Percentiles rank a stretch among this genome's conserved stretches.
Conservation (phyloP, 2,888 invertebrate species). For the Drosophila prolongata region DNA sequence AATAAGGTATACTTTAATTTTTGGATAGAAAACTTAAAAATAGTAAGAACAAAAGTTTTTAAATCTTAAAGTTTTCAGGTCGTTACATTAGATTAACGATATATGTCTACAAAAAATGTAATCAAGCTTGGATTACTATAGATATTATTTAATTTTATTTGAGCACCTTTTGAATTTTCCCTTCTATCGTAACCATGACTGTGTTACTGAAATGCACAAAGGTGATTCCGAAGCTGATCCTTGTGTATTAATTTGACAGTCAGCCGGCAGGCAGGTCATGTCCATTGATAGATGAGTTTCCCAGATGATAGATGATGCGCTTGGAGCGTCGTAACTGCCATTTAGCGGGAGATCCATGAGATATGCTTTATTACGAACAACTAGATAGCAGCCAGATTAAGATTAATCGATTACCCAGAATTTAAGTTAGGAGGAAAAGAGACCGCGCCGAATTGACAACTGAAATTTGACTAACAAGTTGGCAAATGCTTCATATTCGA, state of each 20-base stretch:
- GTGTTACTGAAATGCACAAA: slow-evolving; percentile 1
- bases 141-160: too few relatives aligned
- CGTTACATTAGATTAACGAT: too few relatives aligned
- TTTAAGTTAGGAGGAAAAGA: neutral
- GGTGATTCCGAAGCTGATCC: slow-evolving; percentile 8
- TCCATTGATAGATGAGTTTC: slow-evolving; percentile 25
- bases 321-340: slow-evolving; percentile 9
- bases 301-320: slow-evolving; percentile 25
- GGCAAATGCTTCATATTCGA: slow-evolving; percentile 10
- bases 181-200: neutral
- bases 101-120: too few relatives aligned
- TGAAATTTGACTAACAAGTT: slow-evolving; percentile 32
- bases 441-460: slow-evolving; percentile 14
- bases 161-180: too few relatives aligned
- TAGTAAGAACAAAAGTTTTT: too few relatives aligned
- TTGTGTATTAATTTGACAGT: slow-evolving; percentile 24
- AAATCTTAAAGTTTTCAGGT: too few relatives aligned
- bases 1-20: too few relatives aligned
- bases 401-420: slow-evolving; percentile 30
- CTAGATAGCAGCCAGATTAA: slow-evolving; percentile 23
- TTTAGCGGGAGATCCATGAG: slow-evolving; percentile 10
- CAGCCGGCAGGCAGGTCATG: slow-evolving; percentile 10
- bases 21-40: too few relatives aligned
- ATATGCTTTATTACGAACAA: neutral
- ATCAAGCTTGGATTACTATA: too few relatives aligned